These are phyloP conservation scores for Stenopsyche tienmushanensis DNA, from an alignment of 1,140 invertebrate genomes.

Conservation along the genomic window DNA sequence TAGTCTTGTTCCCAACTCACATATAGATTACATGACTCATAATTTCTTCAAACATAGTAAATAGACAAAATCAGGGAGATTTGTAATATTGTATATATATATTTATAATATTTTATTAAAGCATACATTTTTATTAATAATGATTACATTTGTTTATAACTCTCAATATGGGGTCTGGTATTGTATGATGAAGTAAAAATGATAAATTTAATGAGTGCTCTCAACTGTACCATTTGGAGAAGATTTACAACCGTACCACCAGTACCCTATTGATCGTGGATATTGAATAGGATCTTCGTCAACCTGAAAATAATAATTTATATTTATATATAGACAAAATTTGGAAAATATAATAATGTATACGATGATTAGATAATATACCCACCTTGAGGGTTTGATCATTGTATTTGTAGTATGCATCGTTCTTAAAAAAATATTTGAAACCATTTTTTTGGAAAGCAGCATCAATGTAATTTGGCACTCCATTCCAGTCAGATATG, in stretches of 20 bases:
- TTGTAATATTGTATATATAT: too few relatives aligned
- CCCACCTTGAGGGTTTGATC: not conserved
- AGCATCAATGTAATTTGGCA: conserved; percentile 83
- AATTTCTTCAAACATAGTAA: too few relatives aligned
- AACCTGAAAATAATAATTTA: not conserved
- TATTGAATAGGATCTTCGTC: not conserved
- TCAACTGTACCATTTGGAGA: not conserved
- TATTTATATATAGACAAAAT: not conserved
- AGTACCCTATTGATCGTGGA: not conserved
- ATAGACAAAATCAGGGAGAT: too few relatives aligned
- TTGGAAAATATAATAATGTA: not conserved
- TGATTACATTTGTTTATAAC: too few relatives aligned
- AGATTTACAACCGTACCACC: not conserved
- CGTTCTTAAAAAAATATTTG: conserved; percentile 94
- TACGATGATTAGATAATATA: not conserved
- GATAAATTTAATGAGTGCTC: too few relatives aligned
- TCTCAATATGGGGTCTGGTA: too few relatives aligned
- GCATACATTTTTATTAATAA: too few relatives aligned
- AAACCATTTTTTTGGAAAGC: conserved; percentile 87
- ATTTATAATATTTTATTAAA: too few relatives aligned
- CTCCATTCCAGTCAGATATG: conserved; percentile 86
- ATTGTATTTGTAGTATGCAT: conserved; percentile 59
- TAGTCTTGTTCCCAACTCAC: too few relatives aligned
- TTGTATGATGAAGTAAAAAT: too few relatives aligned
- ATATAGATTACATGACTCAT: too few relatives aligned